A percentile compares a stretch with the other conserved stretches of the same genome.
phyloP scores from a whole-genome alignment of 2,797 vertebrate species.

The Syngnathus acus region DNA sequence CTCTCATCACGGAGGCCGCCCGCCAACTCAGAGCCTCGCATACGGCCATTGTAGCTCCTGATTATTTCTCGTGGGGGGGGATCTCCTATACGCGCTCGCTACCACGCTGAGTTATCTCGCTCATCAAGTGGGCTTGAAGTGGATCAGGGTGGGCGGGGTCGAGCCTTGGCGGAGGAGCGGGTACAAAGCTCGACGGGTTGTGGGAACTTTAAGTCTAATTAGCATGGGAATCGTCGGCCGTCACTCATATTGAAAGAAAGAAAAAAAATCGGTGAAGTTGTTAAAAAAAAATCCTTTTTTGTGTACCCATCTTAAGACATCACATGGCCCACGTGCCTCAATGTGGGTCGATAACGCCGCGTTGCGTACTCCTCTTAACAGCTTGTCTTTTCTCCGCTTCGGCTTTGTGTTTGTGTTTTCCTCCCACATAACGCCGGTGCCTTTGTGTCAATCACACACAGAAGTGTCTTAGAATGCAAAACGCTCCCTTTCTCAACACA shows the following conservation, averaged over 20 bases:
- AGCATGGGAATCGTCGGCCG: not conserved
- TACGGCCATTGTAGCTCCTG: conserved; percentile 40
- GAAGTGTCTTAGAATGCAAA: not conserved
- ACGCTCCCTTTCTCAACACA: not conserved
- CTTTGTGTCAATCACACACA: not conserved
- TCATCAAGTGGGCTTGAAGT: conserved; percentile 56
- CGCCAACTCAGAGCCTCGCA: conserved; percentile 39
- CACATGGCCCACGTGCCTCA: not conserved
- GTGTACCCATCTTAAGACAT: not conserved
- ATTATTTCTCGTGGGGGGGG: conserved; percentile 57
- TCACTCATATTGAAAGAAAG: too few relatives aligned
- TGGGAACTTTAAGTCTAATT: conserved; percentile 14
- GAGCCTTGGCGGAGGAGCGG: conserved; percentile 27
- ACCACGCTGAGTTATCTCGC: conserved; percentile 47
- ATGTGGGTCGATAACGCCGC: not conserved
- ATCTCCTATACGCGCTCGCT: conserved; percentile 33
- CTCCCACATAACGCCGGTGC: not conserved
- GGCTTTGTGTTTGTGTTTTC: conserved; percentile 1
- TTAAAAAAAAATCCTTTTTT: not conserved
- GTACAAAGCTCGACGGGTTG: conserved; percentile 21
- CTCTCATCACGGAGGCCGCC: conserved; percentile 45
- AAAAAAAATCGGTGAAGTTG: not conserved
- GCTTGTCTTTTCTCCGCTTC: not conserved
- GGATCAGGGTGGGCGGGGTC: conserved; percentile 37
- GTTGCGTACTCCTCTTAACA: not conserved